Evolutionary conservation across 2,888 invertebrate species (phyloP), one percentile per base, ranked within the genome.

Genomic region (Ganaspis brasiliensis): DNA sequence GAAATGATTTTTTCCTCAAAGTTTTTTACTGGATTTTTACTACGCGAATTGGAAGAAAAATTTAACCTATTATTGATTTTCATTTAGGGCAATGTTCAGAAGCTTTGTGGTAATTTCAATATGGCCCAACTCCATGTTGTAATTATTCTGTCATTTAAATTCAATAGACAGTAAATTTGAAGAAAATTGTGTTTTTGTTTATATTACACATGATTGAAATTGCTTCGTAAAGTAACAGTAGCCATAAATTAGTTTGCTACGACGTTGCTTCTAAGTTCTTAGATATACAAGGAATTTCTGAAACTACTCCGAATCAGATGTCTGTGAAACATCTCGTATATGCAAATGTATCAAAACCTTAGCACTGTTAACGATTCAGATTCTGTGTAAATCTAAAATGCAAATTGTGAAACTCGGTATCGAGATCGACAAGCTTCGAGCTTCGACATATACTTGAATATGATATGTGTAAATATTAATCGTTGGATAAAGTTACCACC

Each of bases 331-430:
- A 57, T 31, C 63, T 21, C 59, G 78, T 71, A 56, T 74, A 79
- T 74, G 79, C 73, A 79, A 79, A 79, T 74, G 61, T 73, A 71
- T 72, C 73, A 76, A 79, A 76, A 79, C 79, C 79, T 79, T 72
- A 73, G 67, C 57, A 73, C 70, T 73, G 76, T 72, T 79, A 79
- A 76, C 76, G 79, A 79, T 76, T 74, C 76, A 59, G 76, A 76
- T 74, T 63, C 79, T 71, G 67, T 73, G 74, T 76, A 80, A 80
- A 80, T 80, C 80, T 78, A 78, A 80, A 78, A 80, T 80, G 78
- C 76, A 80, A 80, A 80, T 80, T 56, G 71, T 24, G 57, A 76
- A 79, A 72, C 61, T 40, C 55, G 52, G 40, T 55, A 76, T 76
- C 76, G 74, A 56, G 71, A 67, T 67, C 67, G 67, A 24, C 67